These are phyloP conservation scores for Blera fallax DNA, from an alignment of 2,888 invertebrate species.

Conservation along the genomic window DNA sequence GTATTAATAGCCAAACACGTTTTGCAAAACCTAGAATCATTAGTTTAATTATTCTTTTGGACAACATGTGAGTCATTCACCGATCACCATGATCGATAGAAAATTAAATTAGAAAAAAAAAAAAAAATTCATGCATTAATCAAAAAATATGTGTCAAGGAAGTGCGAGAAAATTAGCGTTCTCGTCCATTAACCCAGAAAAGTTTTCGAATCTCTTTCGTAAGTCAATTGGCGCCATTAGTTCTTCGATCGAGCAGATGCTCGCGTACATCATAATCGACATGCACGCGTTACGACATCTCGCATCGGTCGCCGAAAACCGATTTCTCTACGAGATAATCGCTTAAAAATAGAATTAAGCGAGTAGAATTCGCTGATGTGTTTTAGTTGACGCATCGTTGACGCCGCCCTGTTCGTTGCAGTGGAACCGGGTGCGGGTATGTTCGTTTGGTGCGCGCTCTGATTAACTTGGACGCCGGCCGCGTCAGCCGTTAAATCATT, in stretches of 20 bases:
- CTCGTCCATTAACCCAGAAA: constrained; percentile 62
- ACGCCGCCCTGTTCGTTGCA: constrained; percentile 49
- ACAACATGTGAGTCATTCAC: not conserved
- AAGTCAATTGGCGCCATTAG: constrained; percentile 48
- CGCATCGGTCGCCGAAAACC: not conserved
- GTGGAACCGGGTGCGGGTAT: constrained; percentile 49
- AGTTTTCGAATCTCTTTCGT: constrained; percentile 21
- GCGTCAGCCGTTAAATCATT: constrained; percentile 34
- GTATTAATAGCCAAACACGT: constrained; percentile 9
- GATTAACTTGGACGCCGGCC: constrained; percentile 50
- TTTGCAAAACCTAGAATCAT: constrained; percentile 1
- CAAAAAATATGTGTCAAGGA: constrained; percentile 54
- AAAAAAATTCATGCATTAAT: not conserved
- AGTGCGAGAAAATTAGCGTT: constrained; percentile 42
- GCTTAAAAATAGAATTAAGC: constrained; percentile 35
- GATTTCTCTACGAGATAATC: constrained; percentile 20
- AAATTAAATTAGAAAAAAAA: not conserved
- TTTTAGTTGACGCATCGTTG: constrained; percentile 62
- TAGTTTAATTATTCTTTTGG: not conserved
- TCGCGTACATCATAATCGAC: not conserved
- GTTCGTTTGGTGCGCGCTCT: constrained; percentile 47
- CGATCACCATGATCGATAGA: not conserved
- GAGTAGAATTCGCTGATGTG: not conserved
- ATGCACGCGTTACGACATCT: not conserved
- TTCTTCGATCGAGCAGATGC: not conserved